These are phyloP conservation scores for Cyanoramphus novaezelandiae DNA, from an alignment of 2,113 vertebrate species.

Conservation along the genomic window DNA sequence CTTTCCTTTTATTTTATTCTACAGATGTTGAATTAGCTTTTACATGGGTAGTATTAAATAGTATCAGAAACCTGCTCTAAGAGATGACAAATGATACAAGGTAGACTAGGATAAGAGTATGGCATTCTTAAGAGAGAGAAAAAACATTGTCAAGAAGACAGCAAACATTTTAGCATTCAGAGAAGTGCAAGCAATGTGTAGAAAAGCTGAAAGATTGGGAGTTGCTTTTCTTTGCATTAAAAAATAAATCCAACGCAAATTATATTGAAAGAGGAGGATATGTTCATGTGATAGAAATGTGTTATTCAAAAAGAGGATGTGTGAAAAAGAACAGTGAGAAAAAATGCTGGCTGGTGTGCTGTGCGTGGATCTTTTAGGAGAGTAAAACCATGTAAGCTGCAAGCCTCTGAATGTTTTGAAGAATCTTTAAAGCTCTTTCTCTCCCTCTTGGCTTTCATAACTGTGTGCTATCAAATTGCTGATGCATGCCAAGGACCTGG, in stretches of 20 bases:
- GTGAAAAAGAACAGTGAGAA: slow-evolving; percentile 33
- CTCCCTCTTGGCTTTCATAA: not conserved
- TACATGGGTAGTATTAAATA: not conserved
- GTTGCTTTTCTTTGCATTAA: slow-evolving; percentile 41
- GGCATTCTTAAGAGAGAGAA: not conserved
- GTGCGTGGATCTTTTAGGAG: not conserved
- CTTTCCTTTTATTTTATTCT: not conserved
- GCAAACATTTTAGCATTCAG: not conserved
- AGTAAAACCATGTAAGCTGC: not conserved
- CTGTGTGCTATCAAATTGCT: not conserved
- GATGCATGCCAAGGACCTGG: not conserved
- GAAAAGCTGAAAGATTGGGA: not conserved
- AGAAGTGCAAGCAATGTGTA: not conserved
- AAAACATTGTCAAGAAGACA: not conserved
- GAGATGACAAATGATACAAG: not conserved
- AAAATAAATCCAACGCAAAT: slow-evolving; percentile 17
- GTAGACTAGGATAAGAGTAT: not conserved
- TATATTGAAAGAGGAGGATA: not conserved
- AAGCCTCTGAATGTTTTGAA: not conserved
- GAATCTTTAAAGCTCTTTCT: not conserved
- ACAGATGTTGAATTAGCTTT: not conserved
- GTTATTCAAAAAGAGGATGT: slow-evolving; percentile 38
- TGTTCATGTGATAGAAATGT: slow-evolving; percentile 28
- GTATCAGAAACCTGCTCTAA: not conserved
- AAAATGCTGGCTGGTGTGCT: not conserved